Conservation (phyloP, 2,888 invertebrate genomes). For the Drosophila affinis region DNA sequence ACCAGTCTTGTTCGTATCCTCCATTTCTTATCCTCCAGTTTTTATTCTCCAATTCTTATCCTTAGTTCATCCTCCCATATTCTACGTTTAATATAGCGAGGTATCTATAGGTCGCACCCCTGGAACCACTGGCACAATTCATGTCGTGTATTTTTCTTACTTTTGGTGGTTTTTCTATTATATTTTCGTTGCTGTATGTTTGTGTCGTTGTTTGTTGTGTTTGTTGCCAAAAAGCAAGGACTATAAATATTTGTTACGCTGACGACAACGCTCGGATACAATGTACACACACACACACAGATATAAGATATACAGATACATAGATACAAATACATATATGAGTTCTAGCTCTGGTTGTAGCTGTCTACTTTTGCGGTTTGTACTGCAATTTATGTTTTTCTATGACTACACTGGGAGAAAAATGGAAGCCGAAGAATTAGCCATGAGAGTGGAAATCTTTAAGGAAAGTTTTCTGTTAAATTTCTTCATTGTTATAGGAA, state of each 20-base stretch:
- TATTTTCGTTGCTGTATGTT: constrained; percentile 46
- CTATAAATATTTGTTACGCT: constrained; percentile 80
- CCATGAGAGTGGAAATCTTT: no score
- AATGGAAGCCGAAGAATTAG: not conserved
- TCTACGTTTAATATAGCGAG: not conserved
- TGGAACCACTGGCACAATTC: not conserved
- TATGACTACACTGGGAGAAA: constrained; percentile 73
- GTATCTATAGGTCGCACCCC: not conserved
- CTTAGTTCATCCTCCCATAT: no score
- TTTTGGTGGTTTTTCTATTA: constrained; percentile 22
- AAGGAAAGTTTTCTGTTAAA: no score
- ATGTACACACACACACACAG: constrained; percentile 32
- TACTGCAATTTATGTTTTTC: constrained; percentile 81
- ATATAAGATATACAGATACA: constrained; percentile 25
- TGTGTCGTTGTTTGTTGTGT: constrained; percentile 31
- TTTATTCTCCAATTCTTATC: no score
- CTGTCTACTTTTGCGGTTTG: constrained; percentile 73
- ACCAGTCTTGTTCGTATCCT: no score
- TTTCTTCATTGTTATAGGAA: no score
- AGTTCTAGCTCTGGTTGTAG: constrained; percentile 27
- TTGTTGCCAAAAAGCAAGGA: constrained; percentile 61
- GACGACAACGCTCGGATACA: constrained; percentile 50
- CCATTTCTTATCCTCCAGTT: no score
- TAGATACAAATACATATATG: constrained; percentile 32
- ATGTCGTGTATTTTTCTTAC: constrained; percentile 5